A percentile compares a stretch with the other conserved stretches of the same genome.
Evolutionary conservation across 2,113 vertebrate genomes (phyloP).

Genomic region (Corythoichthys intestinalis): DNA sequence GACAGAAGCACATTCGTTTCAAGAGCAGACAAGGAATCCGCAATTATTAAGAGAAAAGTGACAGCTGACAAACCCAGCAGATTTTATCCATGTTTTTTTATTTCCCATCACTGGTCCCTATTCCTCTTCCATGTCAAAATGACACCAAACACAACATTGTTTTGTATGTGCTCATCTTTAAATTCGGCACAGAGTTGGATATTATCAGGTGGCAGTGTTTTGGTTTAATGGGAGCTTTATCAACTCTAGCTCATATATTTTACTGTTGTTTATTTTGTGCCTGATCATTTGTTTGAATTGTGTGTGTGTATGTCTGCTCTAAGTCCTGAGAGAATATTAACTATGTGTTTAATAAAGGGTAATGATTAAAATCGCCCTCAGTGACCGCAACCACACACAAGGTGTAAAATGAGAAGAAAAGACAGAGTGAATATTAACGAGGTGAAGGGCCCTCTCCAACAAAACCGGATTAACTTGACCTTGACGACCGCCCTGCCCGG

Average conservation of each 20-base stretch:
- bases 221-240: constrained; percentile 43
- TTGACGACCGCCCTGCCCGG: constrained; percentile 39
- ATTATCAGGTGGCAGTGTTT: constrained; percentile 38
- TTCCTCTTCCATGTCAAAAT: constrained; percentile 17
- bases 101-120: background rate
- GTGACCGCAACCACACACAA: constrained; percentile 27
- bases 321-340: constrained; percentile 58
- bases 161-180: constrained; percentile 17
- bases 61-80: constrained; percentile 21
- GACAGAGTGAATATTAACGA: constrained; percentile 48
- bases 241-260: constrained; percentile 23
- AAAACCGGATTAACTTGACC: constrained; percentile 54
- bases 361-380: constrained; percentile 30
- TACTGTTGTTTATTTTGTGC: constrained; percentile 28
- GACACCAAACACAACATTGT: constrained; percentile 19
- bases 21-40: constrained; percentile 3
- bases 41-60: constrained; percentile 22
- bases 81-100: constrained; percentile 22
- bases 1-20: constrained; percentile 30
- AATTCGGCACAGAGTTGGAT: constrained; percentile 47
- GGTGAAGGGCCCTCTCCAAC: constrained; percentile 32
- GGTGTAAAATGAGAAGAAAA: constrained; percentile 28
- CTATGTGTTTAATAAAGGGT: constrained; percentile 51
- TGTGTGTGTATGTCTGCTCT: constrained; percentile 12
- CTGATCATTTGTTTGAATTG: constrained; percentile 7